Base-by-base conservation (phyloP, 2,113 vertebrate genomes). In the Sphaerodactylus townsendi region DNA sequence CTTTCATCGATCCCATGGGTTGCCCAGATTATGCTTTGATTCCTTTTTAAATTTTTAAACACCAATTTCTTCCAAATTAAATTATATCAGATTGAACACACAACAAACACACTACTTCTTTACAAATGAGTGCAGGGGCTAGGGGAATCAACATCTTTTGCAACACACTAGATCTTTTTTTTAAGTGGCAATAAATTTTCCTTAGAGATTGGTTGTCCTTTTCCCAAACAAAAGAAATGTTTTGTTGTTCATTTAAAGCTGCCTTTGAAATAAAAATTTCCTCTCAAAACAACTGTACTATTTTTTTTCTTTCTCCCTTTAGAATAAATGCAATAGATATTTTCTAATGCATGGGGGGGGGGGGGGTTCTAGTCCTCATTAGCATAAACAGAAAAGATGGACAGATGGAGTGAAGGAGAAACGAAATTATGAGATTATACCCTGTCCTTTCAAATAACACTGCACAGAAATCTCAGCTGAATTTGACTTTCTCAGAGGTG, bases 101-200 rank as follows among this genome's bases (percentile, higher is more conserved):
- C 92, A 62, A 90, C 62, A n/a, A 62, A 90, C 62, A n/a, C 44
- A 37, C 48, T 44, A 82, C 83, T 85, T 90, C 90, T 93, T 87
- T 91, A 93, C 85, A 93, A 93, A 93, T 83, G 87, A 91, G 19
- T 25, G 84, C 77, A 88, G 90, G 83, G 77, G 85, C 30, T 81
- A 62, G 85, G 86, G 92, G 90, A 95, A 94, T 92, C 91, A 95
- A 94, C 93, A 91, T 85, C 90, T 92, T 93, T 91, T 93, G 90
- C 92, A 91, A 86, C 82, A 89, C 88, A 79, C 82, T 90, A 85
- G 88, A 83, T 86, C 90, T 56, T 4, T 13, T 13, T n/a, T 44
- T 39, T 21, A 53, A 10, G n/a, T 80, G 8, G 84, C 87, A 93
- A 88, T 77, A 80, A 87, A 86, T 77, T 92, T 90, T 88, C 87